These are phyloP conservation scores for Sebastes minor DNA, from an alignment of 2,797 vertebrate species.

Conservation along the genomic window DNA sequence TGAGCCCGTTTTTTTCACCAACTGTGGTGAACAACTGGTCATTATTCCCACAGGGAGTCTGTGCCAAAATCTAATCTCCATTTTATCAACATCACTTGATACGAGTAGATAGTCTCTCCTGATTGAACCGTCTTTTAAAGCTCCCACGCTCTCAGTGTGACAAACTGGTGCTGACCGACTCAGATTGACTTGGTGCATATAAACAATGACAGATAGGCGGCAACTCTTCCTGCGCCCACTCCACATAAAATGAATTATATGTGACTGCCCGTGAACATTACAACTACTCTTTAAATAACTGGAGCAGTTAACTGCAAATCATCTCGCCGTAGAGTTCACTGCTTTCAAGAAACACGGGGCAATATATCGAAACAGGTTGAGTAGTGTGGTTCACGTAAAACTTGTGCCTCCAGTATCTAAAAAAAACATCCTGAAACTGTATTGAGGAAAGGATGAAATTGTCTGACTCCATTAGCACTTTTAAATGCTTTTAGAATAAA, in stretches of 20 bases:
- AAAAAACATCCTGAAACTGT: background rate
- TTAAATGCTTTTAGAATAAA: constrained; percentile 6
- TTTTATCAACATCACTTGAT: constrained; percentile 26
- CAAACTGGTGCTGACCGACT: constrained; percentile 27
- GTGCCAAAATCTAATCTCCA: constrained; percentile 23
- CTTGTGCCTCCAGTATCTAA: background rate
- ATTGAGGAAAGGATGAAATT: background rate
- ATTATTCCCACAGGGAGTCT: constrained; percentile 25
- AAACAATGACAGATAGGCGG: constrained; percentile 46
- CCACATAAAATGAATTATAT: constrained; percentile 20
- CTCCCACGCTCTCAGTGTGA: constrained; percentile 6
- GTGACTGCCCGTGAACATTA: constrained; percentile 26
- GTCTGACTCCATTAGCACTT: background rate
- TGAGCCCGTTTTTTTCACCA: background rate
- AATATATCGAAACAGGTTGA: background rate
- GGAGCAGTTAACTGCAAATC: constrained; percentile 35
- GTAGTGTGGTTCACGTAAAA: background rate
- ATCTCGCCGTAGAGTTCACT: background rate
- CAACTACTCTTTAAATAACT: constrained; percentile 12
- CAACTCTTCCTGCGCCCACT: background rate
- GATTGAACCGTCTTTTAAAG: constrained; percentile 37
- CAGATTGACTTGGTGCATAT: constrained; percentile 12
- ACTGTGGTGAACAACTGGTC: constrained; percentile 11
- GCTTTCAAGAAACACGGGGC: constrained; percentile 18
- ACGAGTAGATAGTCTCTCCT: background rate